Percentiles rank a stretch among this genome's conserved stretches.
These are phyloP conservation scores for Axea sp. DNA, from an alignment of 2,888 invertebrate genomes.

Conservation along the genomic window DNA sequence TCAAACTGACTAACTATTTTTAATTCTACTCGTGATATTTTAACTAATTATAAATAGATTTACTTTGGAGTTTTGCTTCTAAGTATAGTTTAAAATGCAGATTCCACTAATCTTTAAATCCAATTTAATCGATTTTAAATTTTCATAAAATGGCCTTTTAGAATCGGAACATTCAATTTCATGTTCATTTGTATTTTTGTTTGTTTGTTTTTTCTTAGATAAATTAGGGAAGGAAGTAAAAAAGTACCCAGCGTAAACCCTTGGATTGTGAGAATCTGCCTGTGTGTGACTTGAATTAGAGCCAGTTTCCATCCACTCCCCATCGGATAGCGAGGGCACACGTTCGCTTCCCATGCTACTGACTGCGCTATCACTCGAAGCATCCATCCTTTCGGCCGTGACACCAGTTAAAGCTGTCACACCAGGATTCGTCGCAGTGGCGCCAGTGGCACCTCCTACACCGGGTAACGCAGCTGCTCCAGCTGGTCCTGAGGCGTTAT, in stretches of 20 bases:
- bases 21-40: too few species aligned
- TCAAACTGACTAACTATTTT: too few species aligned
- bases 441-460: conserved; percentile 76
- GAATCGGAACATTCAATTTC: too few species aligned
- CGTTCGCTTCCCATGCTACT: conserved; percentile 96
- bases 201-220: too few species aligned
- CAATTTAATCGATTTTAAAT: too few species aligned
- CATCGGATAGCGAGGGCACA: conserved; percentile 92
- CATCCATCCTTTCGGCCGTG: conserved; percentile 86
- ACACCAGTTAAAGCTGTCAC: conserved; percentile 74
- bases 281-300: conserved; percentile 88
- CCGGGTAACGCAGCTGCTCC: conserved; percentile 72
- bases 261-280: conserved; percentile 83
- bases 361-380: conserved; percentile 94
- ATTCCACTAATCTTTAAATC: too few species aligned
- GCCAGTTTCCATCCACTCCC: conserved; percentile 93
- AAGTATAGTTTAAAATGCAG: too few species aligned
- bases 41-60: too few species aligned
- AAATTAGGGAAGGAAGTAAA: too few species aligned
- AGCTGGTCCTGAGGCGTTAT: conserved; percentile 74
- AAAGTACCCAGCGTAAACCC: conserved; percentile 83
- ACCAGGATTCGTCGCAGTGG: conserved; percentile 74
- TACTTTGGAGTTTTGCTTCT: too few species aligned
- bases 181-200: too few species aligned
- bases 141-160: too few species aligned